Percentiles rank a stretch among this genome's conserved stretches.
These are phyloP conservation scores for Amblyraja radiata DNA, from an alignment of 2,797 vertebrate species.

Conservation along the genomic window DNA sequence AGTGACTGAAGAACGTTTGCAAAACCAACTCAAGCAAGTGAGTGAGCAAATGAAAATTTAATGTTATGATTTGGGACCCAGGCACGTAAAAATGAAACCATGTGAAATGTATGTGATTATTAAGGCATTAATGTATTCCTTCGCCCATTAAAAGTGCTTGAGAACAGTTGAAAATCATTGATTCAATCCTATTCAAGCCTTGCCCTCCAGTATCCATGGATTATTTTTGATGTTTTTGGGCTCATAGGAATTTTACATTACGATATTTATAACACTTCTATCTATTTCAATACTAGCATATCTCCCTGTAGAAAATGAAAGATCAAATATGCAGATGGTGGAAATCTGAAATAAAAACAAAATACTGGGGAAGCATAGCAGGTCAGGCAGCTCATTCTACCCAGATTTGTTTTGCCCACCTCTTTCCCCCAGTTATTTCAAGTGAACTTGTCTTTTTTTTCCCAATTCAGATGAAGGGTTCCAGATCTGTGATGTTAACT, in stretches of 20 bases:
- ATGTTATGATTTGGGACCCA: neutral
- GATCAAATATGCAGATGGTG: no score
- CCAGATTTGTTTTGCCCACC: no score
- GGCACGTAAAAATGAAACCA: neutral
- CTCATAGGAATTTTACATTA: neutral
- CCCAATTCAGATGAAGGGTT: no score
- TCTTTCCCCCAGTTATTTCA: no score
- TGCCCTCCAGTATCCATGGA: neutral
- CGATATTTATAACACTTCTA: neutral
- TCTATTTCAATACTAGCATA: neutral
- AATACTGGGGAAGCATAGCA: no score
- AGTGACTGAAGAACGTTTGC: constrained; percentile 84
- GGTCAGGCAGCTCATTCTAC: no score
- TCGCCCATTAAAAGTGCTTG: neutral
- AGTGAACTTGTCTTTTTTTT: no score
- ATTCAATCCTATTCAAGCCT: neutral
- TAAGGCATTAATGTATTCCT: no score
- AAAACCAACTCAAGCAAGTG: constrained; percentile 85
- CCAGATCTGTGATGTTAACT: no score
- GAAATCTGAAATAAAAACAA: no score
- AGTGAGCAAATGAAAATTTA: neutral
- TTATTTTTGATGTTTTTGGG: neutral
- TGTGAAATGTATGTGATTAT: neutral
- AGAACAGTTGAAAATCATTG: neutral
- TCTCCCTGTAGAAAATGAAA: neutral